These are phyloP conservation scores for Astyanax mexicanus DNA, from an alignment of 2,797 vertebrate genomes.

Conservation along the genomic window DNA sequence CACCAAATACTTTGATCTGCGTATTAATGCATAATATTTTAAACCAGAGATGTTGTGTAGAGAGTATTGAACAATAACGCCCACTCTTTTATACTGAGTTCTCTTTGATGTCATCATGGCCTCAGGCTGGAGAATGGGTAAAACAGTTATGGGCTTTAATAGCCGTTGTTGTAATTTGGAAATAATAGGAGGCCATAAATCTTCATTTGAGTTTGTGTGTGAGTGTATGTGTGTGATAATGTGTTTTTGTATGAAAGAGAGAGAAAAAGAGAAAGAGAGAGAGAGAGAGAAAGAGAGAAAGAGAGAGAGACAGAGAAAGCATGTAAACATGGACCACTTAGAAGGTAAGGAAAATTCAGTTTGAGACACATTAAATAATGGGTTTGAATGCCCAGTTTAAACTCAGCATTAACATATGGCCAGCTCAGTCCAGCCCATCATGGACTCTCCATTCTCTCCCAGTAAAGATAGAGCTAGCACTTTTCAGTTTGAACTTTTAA, in stretches of 20 bases:
- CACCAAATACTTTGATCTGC: background rate
- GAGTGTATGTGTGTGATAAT: too few species aligned
- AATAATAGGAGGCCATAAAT: slow-evolving; percentile 39
- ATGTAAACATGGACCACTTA: background rate
- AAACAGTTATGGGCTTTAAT: slow-evolving; percentile 44
- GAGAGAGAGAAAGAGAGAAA: background rate
- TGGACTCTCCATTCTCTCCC: too few species aligned
- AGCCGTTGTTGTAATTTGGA: slow-evolving; percentile 38
- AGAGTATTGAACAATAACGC: slow-evolving; percentile 25
- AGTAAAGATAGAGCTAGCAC: too few species aligned
- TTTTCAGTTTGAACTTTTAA: too few species aligned
- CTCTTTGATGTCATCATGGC: slow-evolving; percentile 22
- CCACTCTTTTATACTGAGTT: background rate
- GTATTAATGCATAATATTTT: slow-evolving; percentile 10
- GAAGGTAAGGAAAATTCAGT: background rate
- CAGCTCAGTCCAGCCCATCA: too few species aligned
- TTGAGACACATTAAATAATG: too few species aligned
- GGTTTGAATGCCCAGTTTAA: background rate
- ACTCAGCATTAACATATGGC: too few species aligned
- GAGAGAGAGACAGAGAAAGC: background rate
- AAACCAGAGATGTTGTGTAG: slow-evolving; percentile 5
- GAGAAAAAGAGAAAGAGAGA: too few species aligned
- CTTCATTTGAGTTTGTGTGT: slow-evolving; percentile 29
- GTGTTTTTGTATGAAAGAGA: slow-evolving; percentile 6
- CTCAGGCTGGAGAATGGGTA: slow-evolving; percentile 26